Percentiles rank a stretch among this genome's conserved stretches.
These are phyloP conservation scores for Delichon dasypus DNA, from an alignment of 2,797 vertebrate genomes.

Conservation along the genomic window DNA sequence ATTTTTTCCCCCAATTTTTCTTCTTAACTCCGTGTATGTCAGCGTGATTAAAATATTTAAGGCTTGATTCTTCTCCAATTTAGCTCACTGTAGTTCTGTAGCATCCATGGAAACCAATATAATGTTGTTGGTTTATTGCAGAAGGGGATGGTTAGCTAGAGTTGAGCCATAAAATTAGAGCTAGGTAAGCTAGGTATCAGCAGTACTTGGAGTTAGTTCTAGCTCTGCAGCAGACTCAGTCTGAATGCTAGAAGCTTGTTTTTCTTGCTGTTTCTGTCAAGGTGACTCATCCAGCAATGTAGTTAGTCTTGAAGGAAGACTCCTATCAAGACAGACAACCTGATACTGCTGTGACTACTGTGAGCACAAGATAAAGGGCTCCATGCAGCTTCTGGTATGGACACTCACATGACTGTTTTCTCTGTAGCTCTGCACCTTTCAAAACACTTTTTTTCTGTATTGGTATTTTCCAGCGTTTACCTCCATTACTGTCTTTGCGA, in stretches of 20 bases:
- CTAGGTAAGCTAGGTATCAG: neutral
- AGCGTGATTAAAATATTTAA: constrained; percentile 8
- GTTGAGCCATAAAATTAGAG: neutral
- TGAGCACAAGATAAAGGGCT: neutral
- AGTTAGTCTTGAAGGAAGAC: neutral
- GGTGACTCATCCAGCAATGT: neutral
- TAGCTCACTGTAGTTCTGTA: neutral
- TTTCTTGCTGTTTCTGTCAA: neutral
- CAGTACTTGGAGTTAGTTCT: neutral
- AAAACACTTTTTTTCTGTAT: neutral
- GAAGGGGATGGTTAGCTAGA: neutral
- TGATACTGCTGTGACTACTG: neutral
- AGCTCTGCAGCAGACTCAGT: neutral
- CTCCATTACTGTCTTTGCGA: neutral
- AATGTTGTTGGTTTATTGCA: neutral
- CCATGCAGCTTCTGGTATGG: neutral
- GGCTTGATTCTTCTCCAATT: neutral
- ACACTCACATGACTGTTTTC: neutral
- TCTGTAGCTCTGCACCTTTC: neutral
- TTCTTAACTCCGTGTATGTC: neutral
- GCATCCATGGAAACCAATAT: neutral
- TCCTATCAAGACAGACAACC: neutral
- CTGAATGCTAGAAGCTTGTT: neutral
- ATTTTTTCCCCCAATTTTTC: neutral
- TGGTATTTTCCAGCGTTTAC: neutral